Conservation (phyloP, 2,797 vertebrate species). For the Prionace glauca region DNA sequence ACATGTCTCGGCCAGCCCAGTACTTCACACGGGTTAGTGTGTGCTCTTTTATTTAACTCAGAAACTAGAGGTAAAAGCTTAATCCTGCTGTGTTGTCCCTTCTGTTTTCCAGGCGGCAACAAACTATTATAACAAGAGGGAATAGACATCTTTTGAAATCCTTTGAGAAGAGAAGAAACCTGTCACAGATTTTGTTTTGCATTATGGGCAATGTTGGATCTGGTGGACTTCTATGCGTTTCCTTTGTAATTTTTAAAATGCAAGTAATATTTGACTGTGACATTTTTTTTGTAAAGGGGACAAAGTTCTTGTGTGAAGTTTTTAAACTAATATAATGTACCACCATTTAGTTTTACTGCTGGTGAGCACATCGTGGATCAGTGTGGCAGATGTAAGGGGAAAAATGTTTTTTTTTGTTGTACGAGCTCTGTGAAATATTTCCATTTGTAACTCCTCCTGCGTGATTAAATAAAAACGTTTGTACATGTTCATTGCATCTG, state of each 20-base stretch:
- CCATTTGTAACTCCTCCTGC: conserved; percentile 39
- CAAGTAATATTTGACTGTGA: conserved; percentile 36
- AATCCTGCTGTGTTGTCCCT: conserved; percentile 6
- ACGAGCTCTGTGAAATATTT: conserved; percentile 38
- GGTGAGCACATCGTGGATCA: conserved; percentile 37
- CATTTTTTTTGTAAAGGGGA: conserved; percentile 36
- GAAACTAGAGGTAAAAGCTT: neutral
- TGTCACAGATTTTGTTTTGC: conserved; percentile 37
- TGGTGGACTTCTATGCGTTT: conserved; percentile 29
- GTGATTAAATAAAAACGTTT: conserved; percentile 38
- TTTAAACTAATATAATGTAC: conserved; percentile 38
- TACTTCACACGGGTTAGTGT: conserved; percentile 36
- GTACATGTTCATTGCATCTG: conserved; percentile 25
- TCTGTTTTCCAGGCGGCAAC: conserved; percentile 31
- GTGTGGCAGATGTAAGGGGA: conserved; percentile 39
- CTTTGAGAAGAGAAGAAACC: conserved; percentile 29
- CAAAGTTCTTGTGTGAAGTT: conserved; percentile 36
- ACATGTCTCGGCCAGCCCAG: conserved; percentile 37
- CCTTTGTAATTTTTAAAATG: conserved; percentile 35
- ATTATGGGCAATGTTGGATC: conserved; percentile 34
- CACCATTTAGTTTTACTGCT: conserved; percentile 38
- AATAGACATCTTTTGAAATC: conserved; percentile 34
- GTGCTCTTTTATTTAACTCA: neutral
- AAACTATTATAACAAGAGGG: conserved; percentile 13
- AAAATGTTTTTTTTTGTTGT: conserved; percentile 33